phyloP scores from a whole-genome alignment of 2,888 invertebrate genomes.

The Fragum whitleyi region DNA sequence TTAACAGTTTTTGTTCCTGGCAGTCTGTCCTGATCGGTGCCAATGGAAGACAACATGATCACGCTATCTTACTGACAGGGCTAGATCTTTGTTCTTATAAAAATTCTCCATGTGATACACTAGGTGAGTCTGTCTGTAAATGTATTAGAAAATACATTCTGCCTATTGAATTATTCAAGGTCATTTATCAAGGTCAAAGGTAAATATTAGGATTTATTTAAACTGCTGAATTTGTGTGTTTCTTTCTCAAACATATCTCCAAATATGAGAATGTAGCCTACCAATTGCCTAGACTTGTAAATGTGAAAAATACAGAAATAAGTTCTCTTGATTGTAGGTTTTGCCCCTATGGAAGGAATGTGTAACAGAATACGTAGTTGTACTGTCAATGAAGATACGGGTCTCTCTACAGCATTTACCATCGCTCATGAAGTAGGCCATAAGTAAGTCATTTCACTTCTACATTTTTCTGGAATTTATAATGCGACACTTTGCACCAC shows the following conservation, averaged over 20 bases:
- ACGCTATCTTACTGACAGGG: conserved; percentile 82
- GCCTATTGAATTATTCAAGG: too few relatives aligned
- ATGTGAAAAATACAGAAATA: too few relatives aligned
- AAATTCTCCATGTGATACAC: conserved; percentile 83
- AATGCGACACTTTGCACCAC: too few relatives aligned
- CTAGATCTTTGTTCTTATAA: conserved; percentile 83
- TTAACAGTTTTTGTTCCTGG: conserved; percentile 84
- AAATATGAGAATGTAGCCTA: too few relatives aligned
- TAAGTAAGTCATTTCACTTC: conserved; percentile 72
- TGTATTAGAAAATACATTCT: too few relatives aligned
- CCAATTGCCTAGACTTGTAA: too few relatives aligned
- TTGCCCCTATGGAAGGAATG: conserved; percentile 83
- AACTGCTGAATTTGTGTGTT: too few relatives aligned
- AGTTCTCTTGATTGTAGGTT: too few relatives aligned
- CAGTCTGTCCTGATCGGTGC: conserved; percentile 81
- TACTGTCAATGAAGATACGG: conserved; percentile 83
- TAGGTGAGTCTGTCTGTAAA: conserved; percentile 73
- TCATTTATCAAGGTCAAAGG: neutral
- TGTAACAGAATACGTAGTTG: conserved; percentile 82
- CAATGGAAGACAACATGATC: conserved; percentile 81
- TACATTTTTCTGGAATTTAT: too few relatives aligned
- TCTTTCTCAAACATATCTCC: too few relatives aligned
- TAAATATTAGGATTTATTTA: too few relatives aligned
- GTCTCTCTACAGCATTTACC: conserved; percentile 82
- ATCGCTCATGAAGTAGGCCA: conserved; percentile 84